Conservation (phyloP, 2,113 vertebrate genomes). For the Platycercus adscitus region DNA sequence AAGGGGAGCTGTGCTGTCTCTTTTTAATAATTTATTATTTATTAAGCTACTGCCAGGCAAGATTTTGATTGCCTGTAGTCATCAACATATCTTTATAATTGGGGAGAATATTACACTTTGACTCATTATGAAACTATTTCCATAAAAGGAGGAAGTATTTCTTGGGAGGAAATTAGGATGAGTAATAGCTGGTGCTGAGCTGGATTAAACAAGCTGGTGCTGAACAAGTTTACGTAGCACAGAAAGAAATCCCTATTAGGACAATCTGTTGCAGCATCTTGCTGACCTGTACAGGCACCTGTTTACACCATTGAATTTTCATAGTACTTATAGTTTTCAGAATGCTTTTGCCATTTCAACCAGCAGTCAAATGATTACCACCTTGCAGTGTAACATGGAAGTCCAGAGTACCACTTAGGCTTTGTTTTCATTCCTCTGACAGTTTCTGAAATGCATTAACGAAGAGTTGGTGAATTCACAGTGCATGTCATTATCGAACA, state of each 20-base stretch:
- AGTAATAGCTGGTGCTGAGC: neutral
- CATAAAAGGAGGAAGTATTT: constrained; percentile 43
- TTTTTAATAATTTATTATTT: neutral
- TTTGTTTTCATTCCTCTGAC: neutral
- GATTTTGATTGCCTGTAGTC: neutral
- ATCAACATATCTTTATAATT: neutral
- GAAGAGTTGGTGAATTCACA: neutral
- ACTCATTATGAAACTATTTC: neutral
- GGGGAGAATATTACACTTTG: neutral
- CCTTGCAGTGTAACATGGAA: neutral
- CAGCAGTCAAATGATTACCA: neutral
- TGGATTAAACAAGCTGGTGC: neutral
- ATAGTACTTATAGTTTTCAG: neutral
- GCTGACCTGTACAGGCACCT: neutral
- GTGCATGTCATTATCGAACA: fast-evolving
- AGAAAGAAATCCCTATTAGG: neutral
- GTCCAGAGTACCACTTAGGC: neutral
- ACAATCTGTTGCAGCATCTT: neutral
- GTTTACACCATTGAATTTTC: neutral
- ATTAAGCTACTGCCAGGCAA: neutral
- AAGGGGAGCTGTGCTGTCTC: neutral
- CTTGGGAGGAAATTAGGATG: constrained; percentile 15
- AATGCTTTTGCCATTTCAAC: neutral
- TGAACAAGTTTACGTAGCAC: neutral
- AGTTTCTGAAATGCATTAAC: neutral